Evolutionary conservation across 53 echinoderm and acorn worm genomes (phyloP), one percentile per base, ranked within the genome.

Genomic region (Crossaster papposus): DNA sequence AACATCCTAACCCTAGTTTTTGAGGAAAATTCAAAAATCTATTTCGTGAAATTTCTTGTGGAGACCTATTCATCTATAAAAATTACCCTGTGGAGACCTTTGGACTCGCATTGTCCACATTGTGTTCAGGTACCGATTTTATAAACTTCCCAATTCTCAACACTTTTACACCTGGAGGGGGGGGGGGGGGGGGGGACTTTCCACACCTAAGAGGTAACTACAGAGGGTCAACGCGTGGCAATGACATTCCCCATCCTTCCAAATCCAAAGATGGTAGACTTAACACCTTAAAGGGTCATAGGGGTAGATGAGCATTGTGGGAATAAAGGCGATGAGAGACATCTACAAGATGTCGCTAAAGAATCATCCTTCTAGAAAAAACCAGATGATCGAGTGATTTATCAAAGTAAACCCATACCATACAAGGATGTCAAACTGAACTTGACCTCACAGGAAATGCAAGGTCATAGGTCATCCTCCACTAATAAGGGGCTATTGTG

Each of bases 121-220:
- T n/a, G n/a, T n/a, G n/a, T n/a, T n/a, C n/a, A n/a, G n/a, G n/a
- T n/a, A n/a, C n/a, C n/a, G n/a, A n/a, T n/a, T n/a, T n/a, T n/a
- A n/a, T n/a, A n/a, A n/a, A n/a, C n/a, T 26, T 30, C 20, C 81
- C 31, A 62, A 81, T 44, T 63, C 26, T 22, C 82, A n/a, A 65
- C 68, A 28, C 64, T 68, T n/a, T 30, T 20, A 29, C 85, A 85
- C 74, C 74, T 70, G 73, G 53, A 36, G 77, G 62, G n/a, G n/a
- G n/a, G n/a, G n/a, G n/a, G n/a, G n/a, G n/a, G n/a, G n/a, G n/a
- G n/a, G n/a, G 62, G 36, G 87, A 76, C 76, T 87, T 36, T 87
- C 77, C 75, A 87, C 87, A 87, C 87, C 77, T 87, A 26, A 24
- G 14, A 23, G 23, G 75, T 32, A 76, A 34, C 87, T 73, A 76